These are phyloP conservation scores for Ceratosolen fusciceps DNA, from an alignment of 1,140 invertebrate species.

Conservation along the genomic window DNA sequence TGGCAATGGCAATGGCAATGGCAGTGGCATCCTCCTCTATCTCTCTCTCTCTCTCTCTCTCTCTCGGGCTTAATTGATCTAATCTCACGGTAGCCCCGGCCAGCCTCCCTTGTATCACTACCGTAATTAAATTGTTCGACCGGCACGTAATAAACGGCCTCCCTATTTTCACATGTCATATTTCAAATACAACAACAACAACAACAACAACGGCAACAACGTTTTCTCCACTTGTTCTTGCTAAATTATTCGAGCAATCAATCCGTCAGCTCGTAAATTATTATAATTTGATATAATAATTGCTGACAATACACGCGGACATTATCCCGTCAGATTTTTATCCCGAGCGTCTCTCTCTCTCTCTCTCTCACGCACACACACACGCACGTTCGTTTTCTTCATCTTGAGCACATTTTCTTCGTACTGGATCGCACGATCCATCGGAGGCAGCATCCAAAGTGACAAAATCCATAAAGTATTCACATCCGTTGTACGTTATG, in stretches of 20 bases:
- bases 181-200: not conserved
- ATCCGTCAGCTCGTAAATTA: not conserved
- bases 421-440: too few species aligned
- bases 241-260: not conserved
- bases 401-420: too few species aligned
- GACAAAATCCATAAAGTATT: too few species aligned
- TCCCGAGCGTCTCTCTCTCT: not conserved
- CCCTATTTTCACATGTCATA: not conserved
- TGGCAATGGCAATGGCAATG: not conserved
- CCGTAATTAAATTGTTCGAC: conserved; percentile 22
- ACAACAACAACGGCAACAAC: too few species aligned
- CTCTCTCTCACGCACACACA: too few species aligned
- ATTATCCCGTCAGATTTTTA: not conserved
- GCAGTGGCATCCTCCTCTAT: not conserved
- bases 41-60: too few species aligned
- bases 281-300: not conserved
- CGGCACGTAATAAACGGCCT: not conserved
- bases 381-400: too few species aligned
- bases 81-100: conserved; percentile 2
- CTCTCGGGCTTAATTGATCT: conserved; percentile 5
- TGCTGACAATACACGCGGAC: not conserved
- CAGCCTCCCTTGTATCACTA: not conserved
- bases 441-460: too few species aligned
- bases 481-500: too few species aligned
- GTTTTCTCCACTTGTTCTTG: too few species aligned